Percentiles rank a stretch among this genome's conserved stretches.
Evolutionary conservation across 2,113 vertebrate genomes (phyloP).

Genomic region (Phocoena phocoena): DNA sequence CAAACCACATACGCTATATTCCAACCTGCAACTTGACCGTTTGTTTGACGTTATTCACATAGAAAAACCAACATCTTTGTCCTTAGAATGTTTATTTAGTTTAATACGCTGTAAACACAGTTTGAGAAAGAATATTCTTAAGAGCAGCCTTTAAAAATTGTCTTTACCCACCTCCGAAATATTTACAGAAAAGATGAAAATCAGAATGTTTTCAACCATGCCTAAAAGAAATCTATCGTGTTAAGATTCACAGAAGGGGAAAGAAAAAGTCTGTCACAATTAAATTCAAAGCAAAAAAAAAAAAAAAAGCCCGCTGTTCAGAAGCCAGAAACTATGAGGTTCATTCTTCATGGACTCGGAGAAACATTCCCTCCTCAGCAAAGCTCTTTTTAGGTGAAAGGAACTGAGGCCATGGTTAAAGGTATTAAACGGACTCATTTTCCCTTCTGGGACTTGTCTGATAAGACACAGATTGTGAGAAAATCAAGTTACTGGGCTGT

Average conservation of each 20-base stretch:
- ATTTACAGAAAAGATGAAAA: slow-evolving; percentile 71
- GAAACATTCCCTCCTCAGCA: not conserved
- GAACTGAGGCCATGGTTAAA: not conserved
- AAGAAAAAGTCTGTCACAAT: slow-evolving; percentile 67
- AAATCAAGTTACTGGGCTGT: not conserved
- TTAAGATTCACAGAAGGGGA: slow-evolving; percentile 66
- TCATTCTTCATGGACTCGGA: slow-evolving; percentile 12
- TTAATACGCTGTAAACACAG: slow-evolving; percentile 45
- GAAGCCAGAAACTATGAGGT: slow-evolving; percentile 55
- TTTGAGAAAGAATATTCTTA: slow-evolving; percentile 48
- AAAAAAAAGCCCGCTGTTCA: not conserved
- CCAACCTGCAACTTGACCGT: not conserved
- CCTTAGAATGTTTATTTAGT: slow-evolving; percentile 55
- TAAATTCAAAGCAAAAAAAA: slow-evolving; percentile 46
- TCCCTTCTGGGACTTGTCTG: not conserved
- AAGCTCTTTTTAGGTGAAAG: slow-evolving; percentile 4
- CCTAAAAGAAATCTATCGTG: slow-evolving; percentile 71
- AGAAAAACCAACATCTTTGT: slow-evolving; percentile 45
- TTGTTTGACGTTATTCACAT: slow-evolving; percentile 49
- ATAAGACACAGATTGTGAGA: not conserved
- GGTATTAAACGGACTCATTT: not conserved
- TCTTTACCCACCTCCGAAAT: slow-evolving; percentile 70
- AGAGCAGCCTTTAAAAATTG: slow-evolving; percentile 57
- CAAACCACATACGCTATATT: not conserved
- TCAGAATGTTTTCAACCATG: slow-evolving; percentile 67